Evolutionary conservation across 2,888 invertebrate species (phyloP), one percentile per base, ranked within the genome.

Genomic region (Globia sparganii): DNA sequence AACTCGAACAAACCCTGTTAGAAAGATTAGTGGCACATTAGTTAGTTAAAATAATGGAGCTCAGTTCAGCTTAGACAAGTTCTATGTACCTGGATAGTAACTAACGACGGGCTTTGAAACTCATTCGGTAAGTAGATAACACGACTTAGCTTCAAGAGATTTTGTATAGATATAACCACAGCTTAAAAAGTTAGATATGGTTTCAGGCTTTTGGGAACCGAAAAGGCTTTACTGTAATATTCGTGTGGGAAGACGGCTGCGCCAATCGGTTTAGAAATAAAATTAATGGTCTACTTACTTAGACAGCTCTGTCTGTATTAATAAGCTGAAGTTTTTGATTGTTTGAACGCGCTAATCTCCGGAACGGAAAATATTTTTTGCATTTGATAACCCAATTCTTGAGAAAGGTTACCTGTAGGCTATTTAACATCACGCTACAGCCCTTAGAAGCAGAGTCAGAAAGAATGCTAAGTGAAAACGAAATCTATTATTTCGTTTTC

Each of bases 1-100:
- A 65, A 69, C 21, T 65, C 31, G 4, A 72, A 43, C 71, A 15
- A 70, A n/a, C 8, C 28, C 13, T 37, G 71, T 70, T 66, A 31
- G 8, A 65, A 75, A 67, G 72, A 82, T 82, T 75, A 82, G 75
- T 46, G 28, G 37, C 13, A 66, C 69, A 67, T 79, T 80, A 53
- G 59, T 80, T 72, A 18, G 75, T 67, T 74, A 28, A 77, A 74
- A 77, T 69, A 72, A 64, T 21, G 64, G 64, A 56, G 66, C 67
- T 69, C n/a, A 72, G 74, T 59, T 71, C 28, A 75, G 79, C 56
- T 72, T n/a, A 71, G 9, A n/a, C 28, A 59, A 84, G 75, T 84
- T 75, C 53, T 46, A 59, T 25, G 31, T 72, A 70, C 69, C 67
- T 75, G 46, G 25, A 18, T 40, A n/a, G 61, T 58, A 53, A 62